Evolutionary conservation across 1,140 invertebrate species (phyloP), one percentile per base, ranked within the genome.

Genomic region (Mylabris phalerata): DNA sequence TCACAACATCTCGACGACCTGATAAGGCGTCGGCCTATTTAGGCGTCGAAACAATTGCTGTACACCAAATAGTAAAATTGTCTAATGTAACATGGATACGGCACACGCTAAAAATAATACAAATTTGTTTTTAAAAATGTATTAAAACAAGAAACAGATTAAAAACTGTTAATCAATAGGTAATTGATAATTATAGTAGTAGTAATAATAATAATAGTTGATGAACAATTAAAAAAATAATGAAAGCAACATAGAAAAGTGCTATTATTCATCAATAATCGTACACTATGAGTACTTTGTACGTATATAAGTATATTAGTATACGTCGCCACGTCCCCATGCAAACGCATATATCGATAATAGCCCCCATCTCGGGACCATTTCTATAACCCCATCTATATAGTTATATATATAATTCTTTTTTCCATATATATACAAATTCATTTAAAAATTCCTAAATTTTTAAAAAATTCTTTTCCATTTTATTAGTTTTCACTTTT

Each of bases 31-130:
- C 24, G 19, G 27, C 39, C 60, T 56, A 51, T 49, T 49, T 48
- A 50, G 64, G 47, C 56, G 63, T 67, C 73, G 73, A 73, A 72
- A 74, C 62, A 71, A 72, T 73, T 74, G 71, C 71, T 73, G 73
- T 74, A 74, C 73, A 74, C 73, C 73, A 74, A 74, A 73, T 74
- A 74, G 71, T 74, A 73, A 74, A 74, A 74, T 74, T 74, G 71
- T 74, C 73, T 74, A 74, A 73, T 73, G 67, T 74, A 74, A 74
- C 73, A 74, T 74, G 71, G 68, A 73, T 74, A 74, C 71, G 67
- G 71, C 71, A 74, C 71, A 74, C 71, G 73, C 73, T 74, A 74
- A 74, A 42, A 42, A n/a, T n/a, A 42, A 32, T n/a, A 65, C 55
- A 66, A 32, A 32, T 32, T 32, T 32, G 4, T 32, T 7, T 5